Evolutionary conservation across 2,888 invertebrate species (phyloP), one percentile per base, ranked within the genome.

Genomic region (Synergus gifuensis): DNA sequence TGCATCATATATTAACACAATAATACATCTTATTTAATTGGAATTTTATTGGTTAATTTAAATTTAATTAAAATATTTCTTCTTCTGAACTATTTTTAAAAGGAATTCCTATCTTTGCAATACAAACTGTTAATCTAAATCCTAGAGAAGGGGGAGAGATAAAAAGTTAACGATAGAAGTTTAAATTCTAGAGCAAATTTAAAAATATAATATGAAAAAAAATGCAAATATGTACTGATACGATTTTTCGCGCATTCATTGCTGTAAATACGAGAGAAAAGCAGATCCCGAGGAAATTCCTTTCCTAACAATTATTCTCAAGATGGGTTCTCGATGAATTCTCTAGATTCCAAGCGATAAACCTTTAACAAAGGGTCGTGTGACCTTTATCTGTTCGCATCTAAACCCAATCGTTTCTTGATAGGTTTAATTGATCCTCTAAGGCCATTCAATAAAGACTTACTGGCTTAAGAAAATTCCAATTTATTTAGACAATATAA

Each of bases 251-350:
- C 42, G 42, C 28, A 64, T 63, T 28, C 36, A 36, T 16, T 36
- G 63, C 14, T 64, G 16, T 64, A 36, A 63, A 63, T 7, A 63
- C 36, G 42, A 66, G n/a, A 42, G n/a, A n/a, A 42, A 8, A 66
- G 36, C 42, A 42, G 40, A 66, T 2, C 36, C 42, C n/a, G 4
- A 7, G 66, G n/a, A 42, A 66, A 66, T 66, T 66, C 8, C 42
- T 66, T 14, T 28, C 40, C n/a, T 18, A 66, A 66, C 66, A 66
- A 42, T 64, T 44, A 42, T 12, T 66, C 66, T 42, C 16, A 66
- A 18, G 16, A 40, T 66, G 49, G 12, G 5, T 40, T 66, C 42
- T 40, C n/a, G 36, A 42, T 1, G 40, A 42, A 42, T 40, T 9
- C 40, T 66, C n/a, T 40, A n/a, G 14, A 16, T 36, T 63, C 36